Conservation (phyloP, 2,888 invertebrate species). For the Morinoia aosen region DNA sequence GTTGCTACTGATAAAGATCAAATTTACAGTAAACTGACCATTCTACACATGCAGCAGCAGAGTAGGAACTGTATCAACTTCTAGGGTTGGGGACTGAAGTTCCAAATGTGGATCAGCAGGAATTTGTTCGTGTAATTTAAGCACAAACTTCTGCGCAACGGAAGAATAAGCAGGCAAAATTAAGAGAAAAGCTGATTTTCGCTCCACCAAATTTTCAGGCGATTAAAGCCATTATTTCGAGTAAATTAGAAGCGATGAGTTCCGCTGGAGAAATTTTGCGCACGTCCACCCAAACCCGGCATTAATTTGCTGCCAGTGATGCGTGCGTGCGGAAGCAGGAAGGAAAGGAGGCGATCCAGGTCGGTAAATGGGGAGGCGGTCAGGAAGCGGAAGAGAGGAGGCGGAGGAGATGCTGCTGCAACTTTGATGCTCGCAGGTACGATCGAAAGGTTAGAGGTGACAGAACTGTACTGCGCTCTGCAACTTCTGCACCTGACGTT, state of each 20-base stretch:
- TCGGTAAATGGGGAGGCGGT: neutral
- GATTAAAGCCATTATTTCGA: neutral
- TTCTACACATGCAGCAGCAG: neutral
- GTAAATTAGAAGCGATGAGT: neutral
- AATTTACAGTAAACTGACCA: neutral
- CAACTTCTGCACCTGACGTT: neutral
- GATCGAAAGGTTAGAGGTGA: constrained; percentile 13
- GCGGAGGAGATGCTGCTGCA: neutral
- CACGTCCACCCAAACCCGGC: too few species aligned
- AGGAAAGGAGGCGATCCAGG: neutral
- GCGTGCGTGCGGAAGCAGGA: neutral
- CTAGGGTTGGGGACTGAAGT: neutral
- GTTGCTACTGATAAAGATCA: neutral
- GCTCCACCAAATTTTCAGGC: neutral
- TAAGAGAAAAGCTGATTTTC: neutral
- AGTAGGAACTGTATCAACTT: neutral
- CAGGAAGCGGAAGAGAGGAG: neutral
- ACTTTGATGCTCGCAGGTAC: constrained; percentile 24
- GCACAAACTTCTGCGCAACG: neutral
- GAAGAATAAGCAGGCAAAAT: neutral
- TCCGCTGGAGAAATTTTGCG: neutral
- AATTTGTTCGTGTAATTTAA: neutral
- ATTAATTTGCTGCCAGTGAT: neutral
- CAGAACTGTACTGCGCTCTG: neutral
- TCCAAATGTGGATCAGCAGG: neutral